Percentiles rank a stretch among this genome's conserved stretches.
Evolutionary conservation across 92 coral and sea anemone genomes (phyloP).

Genomic region (Epizoanthus ramosus): DNA sequence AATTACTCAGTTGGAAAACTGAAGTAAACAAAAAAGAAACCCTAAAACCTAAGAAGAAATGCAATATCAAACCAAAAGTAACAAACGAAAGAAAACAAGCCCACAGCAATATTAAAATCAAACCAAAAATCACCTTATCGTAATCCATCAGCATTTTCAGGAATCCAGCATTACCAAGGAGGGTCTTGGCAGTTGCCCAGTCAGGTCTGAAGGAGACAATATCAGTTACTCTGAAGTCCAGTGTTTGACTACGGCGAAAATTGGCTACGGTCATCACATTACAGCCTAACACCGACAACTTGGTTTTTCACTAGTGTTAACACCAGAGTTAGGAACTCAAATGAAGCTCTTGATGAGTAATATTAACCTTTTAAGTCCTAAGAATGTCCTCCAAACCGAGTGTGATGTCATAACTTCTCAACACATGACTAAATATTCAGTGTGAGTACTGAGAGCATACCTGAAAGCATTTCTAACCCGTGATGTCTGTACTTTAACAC

Average conservation of each 20-base stretch:
- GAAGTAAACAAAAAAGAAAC: neutral
- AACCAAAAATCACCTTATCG: slow-evolving; percentile 66
- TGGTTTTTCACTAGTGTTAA: too few species aligned
- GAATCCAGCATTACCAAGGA: slow-evolving; percentile 90
- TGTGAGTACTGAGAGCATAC: too few species aligned
- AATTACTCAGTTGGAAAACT: neutral
- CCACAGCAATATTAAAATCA: neutral
- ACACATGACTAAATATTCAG: too few species aligned
- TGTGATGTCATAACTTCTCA: too few species aligned
- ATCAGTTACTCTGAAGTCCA: neutral
- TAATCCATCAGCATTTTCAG: slow-evolving; percentile 91
- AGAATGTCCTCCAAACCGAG: too few species aligned
- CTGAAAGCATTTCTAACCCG: too few species aligned
- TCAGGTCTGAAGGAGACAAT: slow-evolving; percentile 72
- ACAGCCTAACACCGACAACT: too few species aligned
- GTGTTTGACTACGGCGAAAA: too few species aligned
- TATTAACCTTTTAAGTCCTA: too few species aligned
- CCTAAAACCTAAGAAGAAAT: neutral
- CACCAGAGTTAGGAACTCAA: too few species aligned
- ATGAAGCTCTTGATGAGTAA: too few species aligned
- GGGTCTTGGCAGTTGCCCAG: slow-evolving; percentile 93
- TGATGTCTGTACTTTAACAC: neutral
- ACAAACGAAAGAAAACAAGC: neutral
- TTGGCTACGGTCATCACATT: too few species aligned
- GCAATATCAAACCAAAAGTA: neutral